These are phyloP conservation scores for Anaspis maculata DNA, from an alignment of 2,888 invertebrate genomes.

Conservation along the genomic window DNA sequence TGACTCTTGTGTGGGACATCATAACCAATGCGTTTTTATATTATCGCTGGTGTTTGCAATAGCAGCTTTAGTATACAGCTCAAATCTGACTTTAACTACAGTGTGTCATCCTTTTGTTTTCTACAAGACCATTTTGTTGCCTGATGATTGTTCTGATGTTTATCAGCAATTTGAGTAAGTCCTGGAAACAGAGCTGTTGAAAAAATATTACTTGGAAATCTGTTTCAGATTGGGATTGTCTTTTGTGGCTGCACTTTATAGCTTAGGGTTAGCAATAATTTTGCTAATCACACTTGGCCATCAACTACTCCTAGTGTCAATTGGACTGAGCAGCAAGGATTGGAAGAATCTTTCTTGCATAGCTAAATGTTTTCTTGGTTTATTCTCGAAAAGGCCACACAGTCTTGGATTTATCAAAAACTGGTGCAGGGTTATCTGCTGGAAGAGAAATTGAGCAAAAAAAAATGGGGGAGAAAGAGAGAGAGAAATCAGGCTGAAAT, in stretches of 20 bases:
- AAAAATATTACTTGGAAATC: neutral
- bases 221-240: constrained; percentile 30
- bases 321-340: constrained; percentile 46
- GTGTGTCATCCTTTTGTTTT: constrained; percentile 73
- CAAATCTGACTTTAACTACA: constrained; percentile 77
- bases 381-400: constrained; percentile 26
- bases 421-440: constrained; percentile 29
- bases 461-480: too few relatives aligned
- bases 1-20: constrained; percentile 75
- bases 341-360: constrained; percentile 36
- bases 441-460: constrained; percentile 13
- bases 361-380: constrained; percentile 28
- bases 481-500: too few relatives aligned
- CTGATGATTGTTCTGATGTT: constrained; percentile 77
- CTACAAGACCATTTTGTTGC: constrained; percentile 61
- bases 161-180: constrained; percentile 72
- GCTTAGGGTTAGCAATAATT: constrained; percentile 25
- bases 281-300: constrained; percentile 27
- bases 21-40: constrained; percentile 70
- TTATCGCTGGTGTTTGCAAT: constrained; percentile 58
- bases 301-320: constrained; percentile 40
- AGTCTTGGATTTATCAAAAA: constrained; percentile 30
- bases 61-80: constrained; percentile 61
- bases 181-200: constrained; percentile 2
- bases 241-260: constrained; percentile 33